These are phyloP conservation scores for Oncorhynchus keta DNA, from an alignment of 2,113 vertebrate species.

Conservation along the genomic window DNA sequence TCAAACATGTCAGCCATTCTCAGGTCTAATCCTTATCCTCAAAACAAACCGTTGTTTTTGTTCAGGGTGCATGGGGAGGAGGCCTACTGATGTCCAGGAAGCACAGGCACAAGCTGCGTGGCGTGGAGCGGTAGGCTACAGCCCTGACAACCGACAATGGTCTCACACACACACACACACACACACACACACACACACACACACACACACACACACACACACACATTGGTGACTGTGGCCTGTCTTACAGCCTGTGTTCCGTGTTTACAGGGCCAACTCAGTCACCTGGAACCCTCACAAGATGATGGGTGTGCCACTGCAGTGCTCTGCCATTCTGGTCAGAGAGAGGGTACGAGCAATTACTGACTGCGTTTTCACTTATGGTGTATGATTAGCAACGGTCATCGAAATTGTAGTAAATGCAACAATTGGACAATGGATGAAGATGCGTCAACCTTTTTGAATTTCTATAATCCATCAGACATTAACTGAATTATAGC, in stretches of 20 bases:
- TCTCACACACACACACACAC: not conserved
- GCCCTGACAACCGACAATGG: not conserved
- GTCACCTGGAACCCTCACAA: constrained; percentile 99
- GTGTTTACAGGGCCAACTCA: constrained; percentile 86
- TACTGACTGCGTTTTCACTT: not conserved
- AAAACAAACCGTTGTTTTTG: constrained; percentile 21
- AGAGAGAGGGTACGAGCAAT: constrained; percentile 85
- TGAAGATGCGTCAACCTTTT: no score
- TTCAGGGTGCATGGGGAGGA: constrained; percentile 96
- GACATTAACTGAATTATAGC: no score
- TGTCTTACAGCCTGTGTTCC: constrained; percentile 70
- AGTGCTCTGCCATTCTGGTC: constrained; percentile 98
- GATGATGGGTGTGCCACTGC: constrained; percentile 98
- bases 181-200: no score
- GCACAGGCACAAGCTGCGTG: constrained; percentile 92
- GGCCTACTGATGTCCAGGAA: constrained; percentile 95
- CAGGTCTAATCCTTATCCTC: not conserved
- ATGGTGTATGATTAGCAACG: not conserved
- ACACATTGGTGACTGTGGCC: constrained; percentile 33
- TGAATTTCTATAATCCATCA: no score
- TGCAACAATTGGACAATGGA: no score
- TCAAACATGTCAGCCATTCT: not conserved
- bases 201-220: no score
- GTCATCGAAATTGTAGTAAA: no score
- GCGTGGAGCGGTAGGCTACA: constrained; percentile 87